Evolutionary conservation across 2,888 invertebrate genomes (phyloP), one percentile per base, ranked within the genome.

Genomic region (Pycnomerus fuliginosus): DNA sequence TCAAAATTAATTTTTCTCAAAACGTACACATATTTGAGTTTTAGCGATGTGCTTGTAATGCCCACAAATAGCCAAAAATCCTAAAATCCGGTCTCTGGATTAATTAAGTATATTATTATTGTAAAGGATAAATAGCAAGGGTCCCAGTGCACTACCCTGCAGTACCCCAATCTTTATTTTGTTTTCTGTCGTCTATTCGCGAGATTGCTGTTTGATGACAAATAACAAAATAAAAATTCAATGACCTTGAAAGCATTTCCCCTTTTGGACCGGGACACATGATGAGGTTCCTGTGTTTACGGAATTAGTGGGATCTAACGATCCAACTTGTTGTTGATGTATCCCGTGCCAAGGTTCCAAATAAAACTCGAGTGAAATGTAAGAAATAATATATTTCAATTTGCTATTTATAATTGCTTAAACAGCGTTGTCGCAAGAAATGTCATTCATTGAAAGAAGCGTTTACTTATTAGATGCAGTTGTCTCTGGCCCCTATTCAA

Each of bases 391-490:
- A 29, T 16, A 37, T 37, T 37, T 12, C 36, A 29, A n/a, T 3
- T n/a, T 31, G 38, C 31, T 38, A 31, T 38, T 38, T 38, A 38
- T 31, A 38, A 30, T 22, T 30, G 22, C n/a, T 20, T 16, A 29
- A 37, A 37, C 29, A 29, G 17, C 23, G 28, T 10, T 31, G 11
- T 10, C 22, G 25, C 4, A 17, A 29, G 29, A 27, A 38, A 16
- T 13, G 24, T 31, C 38, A 38, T 38, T 38, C 30, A 38, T 31
- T 30, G 29, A 7, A 7, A 20, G 7, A 20, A 17, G 22, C 24
- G 12, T n/a, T n/a, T n/a, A n/a, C n/a, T n/a, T n/a, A n/a, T n/a
- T n/a, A n/a, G n/a, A n/a, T n/a, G n/a, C n/a, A n/a, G n/a, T n/a
- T n/a, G n/a, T n/a, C n/a, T n/a, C n/a, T n/a, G n/a, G n/a, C n/a